Percentiles rank a stretch among this genome's conserved stretches.
phyloP scores from a whole-genome alignment of 2,888 invertebrate genomes.

The Temnothorax rugatulus region DNA sequence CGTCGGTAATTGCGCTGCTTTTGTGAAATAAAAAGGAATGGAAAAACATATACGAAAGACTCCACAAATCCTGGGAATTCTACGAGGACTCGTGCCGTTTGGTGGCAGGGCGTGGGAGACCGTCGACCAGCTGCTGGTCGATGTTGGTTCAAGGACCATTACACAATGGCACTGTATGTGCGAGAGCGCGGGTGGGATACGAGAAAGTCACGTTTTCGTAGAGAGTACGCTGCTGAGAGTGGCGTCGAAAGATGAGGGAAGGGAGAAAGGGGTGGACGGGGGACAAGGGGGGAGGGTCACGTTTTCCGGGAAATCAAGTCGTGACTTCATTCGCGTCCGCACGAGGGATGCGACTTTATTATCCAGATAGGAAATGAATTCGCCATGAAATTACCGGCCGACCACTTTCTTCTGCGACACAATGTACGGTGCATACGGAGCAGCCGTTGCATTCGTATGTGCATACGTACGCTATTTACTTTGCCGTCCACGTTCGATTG shows the following conservation, averaged over 20 bases:
- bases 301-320: slow-evolving; percentile 54
- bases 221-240: slow-evolving; percentile 37
- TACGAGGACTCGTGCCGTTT: slow-evolving; percentile 72
- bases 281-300: slow-evolving; percentile 21
- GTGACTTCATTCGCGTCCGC: slow-evolving; percentile 9
- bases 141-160: slow-evolving; percentile 77
- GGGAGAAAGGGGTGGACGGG: neutral
- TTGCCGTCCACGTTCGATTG: slow-evolving; percentile 3
- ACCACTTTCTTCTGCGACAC: slow-evolving; percentile 38
- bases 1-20: neutral
- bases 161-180: slow-evolving; percentile 70
- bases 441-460: neutral
- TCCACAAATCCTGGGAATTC: slow-evolving; percentile 71
- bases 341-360: slow-evolving; percentile 38
- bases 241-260: slow-evolving; percentile 9
- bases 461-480: neutral
- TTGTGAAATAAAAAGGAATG: slow-evolving; percentile 7
- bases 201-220: slow-evolving; percentile 75
- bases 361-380: slow-evolving; percentile 32
- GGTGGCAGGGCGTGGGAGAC: slow-evolving; percentile 75
- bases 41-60: slow-evolving; percentile 42
- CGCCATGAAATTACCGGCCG: slow-evolving; percentile 29
- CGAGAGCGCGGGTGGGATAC: slow-evolving; percentile 62
- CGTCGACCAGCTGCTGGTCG: slow-evolving; percentile 73
- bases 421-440: neutral